Percentiles rank a stretch among this genome's conserved stretches.
Evolutionary conservation across 2,797 vertebrate genomes (phyloP).

Genomic region (Tinamus major): DNA sequence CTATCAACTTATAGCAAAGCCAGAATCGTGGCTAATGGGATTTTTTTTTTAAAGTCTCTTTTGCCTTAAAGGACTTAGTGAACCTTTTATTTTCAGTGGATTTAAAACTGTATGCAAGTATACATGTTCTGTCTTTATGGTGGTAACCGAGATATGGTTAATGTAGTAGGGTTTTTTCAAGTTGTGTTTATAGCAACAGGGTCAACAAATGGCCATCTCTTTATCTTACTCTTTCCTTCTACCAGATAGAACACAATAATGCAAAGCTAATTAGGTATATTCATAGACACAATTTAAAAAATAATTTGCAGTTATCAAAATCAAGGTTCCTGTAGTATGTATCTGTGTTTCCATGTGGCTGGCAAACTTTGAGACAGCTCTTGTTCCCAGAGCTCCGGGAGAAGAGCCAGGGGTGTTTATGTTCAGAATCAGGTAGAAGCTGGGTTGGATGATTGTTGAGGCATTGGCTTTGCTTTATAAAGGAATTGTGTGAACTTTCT

Average conservation of each 20-base stretch:
- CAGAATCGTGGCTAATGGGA: neutral
- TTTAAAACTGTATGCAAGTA: neutral
- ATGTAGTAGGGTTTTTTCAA: neutral
- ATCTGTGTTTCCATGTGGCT: neutral
- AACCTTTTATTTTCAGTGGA: neutral
- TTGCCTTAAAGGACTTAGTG: neutral
- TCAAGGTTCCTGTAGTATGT: accelerated
- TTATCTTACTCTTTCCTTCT: neutral
- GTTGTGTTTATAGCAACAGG: slow-evolving; percentile 37
- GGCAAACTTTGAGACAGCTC: neutral
- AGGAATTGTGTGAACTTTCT: neutral
- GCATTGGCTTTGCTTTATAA: neutral
- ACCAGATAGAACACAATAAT: neutral
- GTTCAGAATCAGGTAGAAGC: neutral
- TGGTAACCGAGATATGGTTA: neutral
- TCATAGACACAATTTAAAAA: neutral
- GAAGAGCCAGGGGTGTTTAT: neutral
- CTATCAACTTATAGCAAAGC: neutral
- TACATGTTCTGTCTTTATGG: neutral
- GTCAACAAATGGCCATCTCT: neutral
- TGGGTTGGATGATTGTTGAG: accelerated
- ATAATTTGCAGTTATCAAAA: neutral
- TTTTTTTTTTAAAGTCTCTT: neutral
- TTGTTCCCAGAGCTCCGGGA: neutral
- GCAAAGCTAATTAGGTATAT: neutral